Base-by-base conservation (phyloP, 2,888 invertebrate species). In the Opisthograptis luteolata region DNA sequence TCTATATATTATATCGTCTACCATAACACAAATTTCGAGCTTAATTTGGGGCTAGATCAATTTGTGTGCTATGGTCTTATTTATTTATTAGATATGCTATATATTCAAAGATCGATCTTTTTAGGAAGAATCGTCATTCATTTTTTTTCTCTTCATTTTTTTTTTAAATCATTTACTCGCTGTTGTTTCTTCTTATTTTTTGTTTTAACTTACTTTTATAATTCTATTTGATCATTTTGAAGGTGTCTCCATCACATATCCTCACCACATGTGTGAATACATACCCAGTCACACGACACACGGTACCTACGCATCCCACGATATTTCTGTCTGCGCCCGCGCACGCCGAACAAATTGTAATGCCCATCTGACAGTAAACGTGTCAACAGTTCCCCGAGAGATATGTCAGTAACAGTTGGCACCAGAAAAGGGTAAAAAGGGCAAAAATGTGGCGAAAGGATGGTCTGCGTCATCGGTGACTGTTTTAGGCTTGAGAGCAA, bases 301-400 rank as follows among this genome's bases (percentile, higher is more conserved):
- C 56, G 41, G 40, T 12, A 22, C 32, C n/a, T 22, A 47, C 47
- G 34, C 63, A 55, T 76, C 73, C 66, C 77, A 76, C 77, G 67
- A 63, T 77, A 76, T 69, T 69, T 75, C 76, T 63, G 62, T 77
- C 77, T 41, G 14, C 74, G 54, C 52, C 15, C 53, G 66, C 64
- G 60, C 55, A 59, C 55, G 54, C 55, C 48, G 60, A 58, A 70
- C 75, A 70, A 71, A 73, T 71, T 64, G 70, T 70, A 63, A 68
- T 72, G 66, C 61, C 52, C 55, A 17, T 42, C 59, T 43, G 43
- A 43, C 37, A 41, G 25, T 64, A 67, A 69, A 73, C 58, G 61
- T 69, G 70, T 73, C 74, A 73, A 50, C 69, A 39, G 35, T 24
- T 51, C 56, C 54, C 53, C 55, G 55, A n/a, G 63, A 62, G 55